These are phyloP conservation scores for Cyclophora punctaria DNA, from an alignment of 2,888 invertebrate genomes.

Conservation along the genomic window DNA sequence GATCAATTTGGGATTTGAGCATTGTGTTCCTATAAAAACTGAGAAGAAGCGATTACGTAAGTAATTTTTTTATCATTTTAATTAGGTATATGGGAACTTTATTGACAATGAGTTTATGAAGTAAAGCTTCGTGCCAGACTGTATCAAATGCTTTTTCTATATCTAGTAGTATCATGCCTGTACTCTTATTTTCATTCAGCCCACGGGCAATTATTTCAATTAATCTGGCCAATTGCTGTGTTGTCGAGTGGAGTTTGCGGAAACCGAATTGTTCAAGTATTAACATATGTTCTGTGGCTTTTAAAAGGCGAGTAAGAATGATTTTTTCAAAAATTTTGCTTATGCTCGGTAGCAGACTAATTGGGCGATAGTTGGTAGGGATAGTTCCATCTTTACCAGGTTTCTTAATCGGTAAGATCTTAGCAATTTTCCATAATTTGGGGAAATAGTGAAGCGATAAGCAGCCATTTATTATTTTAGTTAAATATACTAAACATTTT, in stretches of 20 bases:
- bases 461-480: not conserved
- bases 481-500: not conserved
- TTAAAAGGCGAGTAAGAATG: not conserved
- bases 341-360: not conserved
- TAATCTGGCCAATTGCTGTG: conserved; percentile 8
- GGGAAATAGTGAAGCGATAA: conserved; percentile 3
- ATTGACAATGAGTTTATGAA: not conserved
- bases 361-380: conserved; percentile 4
- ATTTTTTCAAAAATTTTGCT: not conserved
- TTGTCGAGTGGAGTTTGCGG: conserved; percentile 7
- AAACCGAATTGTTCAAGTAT: conserved; percentile 10
- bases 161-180: not conserved
- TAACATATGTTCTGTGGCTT: not conserved
- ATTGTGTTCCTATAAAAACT: not conserved
- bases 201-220: not conserved
- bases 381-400: conserved; percentile 7
- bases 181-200: not conserved
- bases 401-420: conserved; percentile 9
- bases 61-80: not conserved
- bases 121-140: not conserved
- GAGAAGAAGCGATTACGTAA: not conserved
- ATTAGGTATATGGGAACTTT: not conserved
- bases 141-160: conserved; percentile 2
- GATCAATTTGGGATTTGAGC: not conserved
- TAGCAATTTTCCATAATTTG: conserved; percentile 5